Percentiles rank a stretch among this genome's conserved stretches.
Evolutionary conservation across 2,113 vertebrate genomes (phyloP).

Genomic region (Alosa alosa): DNA sequence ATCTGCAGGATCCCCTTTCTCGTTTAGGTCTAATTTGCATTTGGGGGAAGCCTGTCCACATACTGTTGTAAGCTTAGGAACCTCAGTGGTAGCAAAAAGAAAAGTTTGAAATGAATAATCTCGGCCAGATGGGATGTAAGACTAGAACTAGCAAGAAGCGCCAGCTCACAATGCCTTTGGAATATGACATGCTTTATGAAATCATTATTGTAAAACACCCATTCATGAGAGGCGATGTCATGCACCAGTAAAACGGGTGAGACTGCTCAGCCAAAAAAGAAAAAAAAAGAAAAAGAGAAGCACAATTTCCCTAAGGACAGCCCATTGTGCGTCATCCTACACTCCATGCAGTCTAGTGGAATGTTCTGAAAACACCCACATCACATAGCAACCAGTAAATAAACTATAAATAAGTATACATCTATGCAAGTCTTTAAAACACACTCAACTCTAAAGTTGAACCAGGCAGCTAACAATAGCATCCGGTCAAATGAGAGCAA

Average conservation of each 20-base stretch:
- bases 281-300: neutral
- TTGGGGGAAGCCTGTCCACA: neutral
- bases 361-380: neutral
- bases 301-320: neutral
- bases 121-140: too few species aligned
- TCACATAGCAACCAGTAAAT: neutral
- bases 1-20: neutral
- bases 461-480: neutral
- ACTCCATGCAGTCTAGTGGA: conserved; percentile 23
- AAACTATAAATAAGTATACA: too few species aligned
- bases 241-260: too few species aligned
- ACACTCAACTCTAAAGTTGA: neutral
- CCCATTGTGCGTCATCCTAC: conserved; percentile 36
- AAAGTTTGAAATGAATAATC: too few species aligned
- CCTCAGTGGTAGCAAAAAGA: neutral
- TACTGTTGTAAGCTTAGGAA: neutral
- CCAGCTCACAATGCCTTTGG: too few species aligned
- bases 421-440: neutral
- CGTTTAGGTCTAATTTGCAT: neutral
- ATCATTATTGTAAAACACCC: too few species aligned
- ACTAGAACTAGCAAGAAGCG: too few species aligned
- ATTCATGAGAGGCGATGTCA: too few species aligned
- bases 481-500: neutral
- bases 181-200: too few species aligned
- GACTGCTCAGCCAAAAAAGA: neutral